These are phyloP conservation scores for Syndactyla subalaris DNA, from an alignment of 2,797 vertebrate genomes.

Conservation along the genomic window DNA sequence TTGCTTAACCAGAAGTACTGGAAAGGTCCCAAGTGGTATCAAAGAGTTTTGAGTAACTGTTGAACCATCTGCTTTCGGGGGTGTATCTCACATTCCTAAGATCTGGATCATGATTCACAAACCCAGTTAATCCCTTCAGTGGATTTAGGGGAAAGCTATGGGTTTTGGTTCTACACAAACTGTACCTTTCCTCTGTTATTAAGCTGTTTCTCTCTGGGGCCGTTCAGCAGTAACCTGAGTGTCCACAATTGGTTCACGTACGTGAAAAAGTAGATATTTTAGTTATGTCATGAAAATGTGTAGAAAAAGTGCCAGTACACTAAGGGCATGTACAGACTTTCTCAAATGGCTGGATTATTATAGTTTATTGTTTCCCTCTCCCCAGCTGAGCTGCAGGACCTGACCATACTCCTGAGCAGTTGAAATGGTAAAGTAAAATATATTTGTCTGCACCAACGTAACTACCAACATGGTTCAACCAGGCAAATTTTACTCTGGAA, in stretches of 20 bases:
- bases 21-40: constrained; percentile 18
- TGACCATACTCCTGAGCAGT: neutral
- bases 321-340: neutral
- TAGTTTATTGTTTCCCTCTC: neutral
- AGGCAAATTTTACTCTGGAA: neutral
- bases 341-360: neutral
- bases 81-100: constrained; percentile 9
- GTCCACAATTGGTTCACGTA: neutral
- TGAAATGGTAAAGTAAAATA: neutral
- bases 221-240: neutral
- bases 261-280: neutral
- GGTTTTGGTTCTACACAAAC: neutral
- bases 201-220: neutral
- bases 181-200: neutral
- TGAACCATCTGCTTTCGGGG: neutral
- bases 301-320: neutral
- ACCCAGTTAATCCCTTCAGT: neutral
- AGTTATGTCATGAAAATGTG: neutral
- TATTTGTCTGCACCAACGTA: neutral
- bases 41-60: constrained; percentile 23
- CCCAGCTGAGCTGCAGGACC: neutral
- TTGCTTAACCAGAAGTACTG: constrained; percentile 28
- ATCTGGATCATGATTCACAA: neutral
- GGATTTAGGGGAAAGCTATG: neutral
- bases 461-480: neutral